These are phyloP conservation scores for Podocnemis expansa DNA, from an alignment of 2,113 vertebrate species.

Conservation along the genomic window DNA sequence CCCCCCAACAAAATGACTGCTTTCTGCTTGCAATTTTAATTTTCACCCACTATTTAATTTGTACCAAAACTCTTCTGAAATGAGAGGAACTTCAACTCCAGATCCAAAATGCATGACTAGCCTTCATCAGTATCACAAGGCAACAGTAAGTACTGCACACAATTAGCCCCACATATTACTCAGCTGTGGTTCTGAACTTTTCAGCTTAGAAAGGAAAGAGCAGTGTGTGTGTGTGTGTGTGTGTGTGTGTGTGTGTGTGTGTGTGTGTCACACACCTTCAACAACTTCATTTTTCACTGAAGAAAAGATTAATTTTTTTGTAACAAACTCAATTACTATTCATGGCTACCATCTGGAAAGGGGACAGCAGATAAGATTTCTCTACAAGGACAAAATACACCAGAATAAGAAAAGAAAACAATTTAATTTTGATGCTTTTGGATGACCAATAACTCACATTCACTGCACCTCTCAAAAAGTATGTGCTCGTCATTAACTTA, in stretches of 20 bases:
- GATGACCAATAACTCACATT: conserved; percentile 42
- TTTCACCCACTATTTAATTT: neutral
- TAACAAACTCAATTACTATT: neutral
- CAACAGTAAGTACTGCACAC: neutral
- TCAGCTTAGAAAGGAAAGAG: neutral
- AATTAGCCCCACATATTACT: neutral
- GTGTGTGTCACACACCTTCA: neutral
- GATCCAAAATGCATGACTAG: neutral
- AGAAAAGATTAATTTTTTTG: neutral
- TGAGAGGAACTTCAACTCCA: neutral
- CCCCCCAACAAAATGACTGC: neutral
- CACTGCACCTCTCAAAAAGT: conserved; percentile 1
- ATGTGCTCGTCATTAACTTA: conserved; percentile 5
- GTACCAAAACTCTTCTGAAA: neutral
- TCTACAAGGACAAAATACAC: neutral
- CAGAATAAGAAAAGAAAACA: conserved; percentile 12
- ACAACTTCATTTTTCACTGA: neutral
- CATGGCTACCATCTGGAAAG: neutral
- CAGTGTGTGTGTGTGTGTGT: too few relatives aligned
- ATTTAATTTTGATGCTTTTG: conserved; percentile 34
- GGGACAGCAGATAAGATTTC: neutral
- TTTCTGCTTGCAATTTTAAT: neutral
- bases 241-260: too few relatives aligned
- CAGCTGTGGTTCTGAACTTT: neutral
- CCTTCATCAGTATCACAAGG: neutral